Percentiles rank a stretch among this genome's conserved stretches.
These are phyloP conservation scores for Spodoptera picta DNA, from an alignment of 2,888 invertebrate genomes.

Conservation along the genomic window DNA sequence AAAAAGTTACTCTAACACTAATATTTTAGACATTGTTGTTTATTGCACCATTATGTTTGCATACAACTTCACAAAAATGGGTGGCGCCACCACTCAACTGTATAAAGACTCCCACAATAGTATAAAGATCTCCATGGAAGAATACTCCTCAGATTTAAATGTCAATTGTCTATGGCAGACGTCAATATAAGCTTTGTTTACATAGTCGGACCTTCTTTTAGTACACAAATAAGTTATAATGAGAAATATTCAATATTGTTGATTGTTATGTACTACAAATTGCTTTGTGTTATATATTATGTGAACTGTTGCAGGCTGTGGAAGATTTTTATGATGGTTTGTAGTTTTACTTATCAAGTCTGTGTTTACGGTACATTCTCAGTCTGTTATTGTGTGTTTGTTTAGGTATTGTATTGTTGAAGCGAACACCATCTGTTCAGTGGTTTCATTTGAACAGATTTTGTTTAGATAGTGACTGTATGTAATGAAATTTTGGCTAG, in stretches of 20 bases:
- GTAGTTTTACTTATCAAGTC: not conserved
- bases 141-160: constrained; percentile 30
- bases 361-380: too few species aligned
- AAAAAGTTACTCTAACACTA: too few species aligned
- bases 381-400: too few species aligned
- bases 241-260: constrained; percentile 13
- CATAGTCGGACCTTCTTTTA: constrained; percentile 14
- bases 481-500: too few species aligned
- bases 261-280: constrained; percentile 1
- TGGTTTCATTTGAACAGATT: too few species aligned
- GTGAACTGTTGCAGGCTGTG: not conserved
- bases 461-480: too few species aligned
- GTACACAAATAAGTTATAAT: constrained; percentile 15
- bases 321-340: not conserved
- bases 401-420: too few species aligned
- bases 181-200: constrained; percentile 37
- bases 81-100: not conserved
- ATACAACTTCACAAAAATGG: not conserved
- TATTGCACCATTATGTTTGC: not conserved
- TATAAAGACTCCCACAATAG: not conserved
- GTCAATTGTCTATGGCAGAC: constrained; percentile 31
- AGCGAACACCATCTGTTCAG: too few species aligned
- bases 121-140: constrained; percentile 15
- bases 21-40: too few species aligned
- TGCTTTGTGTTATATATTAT: constrained; percentile 10